These are phyloP conservation scores for Tinamus guttatus DNA, from an alignment of 2,113 vertebrate species.

Conservation along the genomic window DNA sequence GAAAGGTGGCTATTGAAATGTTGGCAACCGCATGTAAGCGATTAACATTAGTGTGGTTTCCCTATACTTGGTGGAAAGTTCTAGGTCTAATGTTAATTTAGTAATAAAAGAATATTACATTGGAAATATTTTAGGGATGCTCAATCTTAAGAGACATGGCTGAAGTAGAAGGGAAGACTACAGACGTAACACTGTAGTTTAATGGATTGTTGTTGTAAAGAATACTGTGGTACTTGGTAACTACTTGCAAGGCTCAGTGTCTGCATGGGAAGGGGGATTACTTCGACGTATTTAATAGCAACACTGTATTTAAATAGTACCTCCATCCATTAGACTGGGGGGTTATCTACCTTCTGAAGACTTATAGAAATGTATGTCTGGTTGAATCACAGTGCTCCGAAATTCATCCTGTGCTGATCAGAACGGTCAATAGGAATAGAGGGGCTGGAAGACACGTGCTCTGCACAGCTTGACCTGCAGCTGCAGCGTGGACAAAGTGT, in stretches of 20 bases:
- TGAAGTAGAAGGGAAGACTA: background rate
- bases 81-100: background rate
- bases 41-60: constrained; percentile 2
- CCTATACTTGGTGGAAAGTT: background rate
- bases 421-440: background rate
- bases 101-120: background rate
- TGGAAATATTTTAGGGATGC: background rate
- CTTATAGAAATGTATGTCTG: fast-evolving
- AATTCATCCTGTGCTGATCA: background rate
- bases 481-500: background rate
- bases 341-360: background rate
- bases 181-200: background rate
- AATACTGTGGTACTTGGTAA: background rate
- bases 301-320: background rate
- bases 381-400: background rate
- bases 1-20: background rate
- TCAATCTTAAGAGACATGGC: background rate
- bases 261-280: background rate
- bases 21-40: background rate
- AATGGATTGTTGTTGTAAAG: background rate
- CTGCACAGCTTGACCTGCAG: background rate
- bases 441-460: background rate
- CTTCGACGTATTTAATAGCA: background rate
- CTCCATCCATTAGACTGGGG: background rate
- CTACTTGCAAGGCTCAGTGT: background rate